phyloP scores from a whole-genome alignment of 92 coral and sea anemone species.

The Porites evermanni region DNA sequence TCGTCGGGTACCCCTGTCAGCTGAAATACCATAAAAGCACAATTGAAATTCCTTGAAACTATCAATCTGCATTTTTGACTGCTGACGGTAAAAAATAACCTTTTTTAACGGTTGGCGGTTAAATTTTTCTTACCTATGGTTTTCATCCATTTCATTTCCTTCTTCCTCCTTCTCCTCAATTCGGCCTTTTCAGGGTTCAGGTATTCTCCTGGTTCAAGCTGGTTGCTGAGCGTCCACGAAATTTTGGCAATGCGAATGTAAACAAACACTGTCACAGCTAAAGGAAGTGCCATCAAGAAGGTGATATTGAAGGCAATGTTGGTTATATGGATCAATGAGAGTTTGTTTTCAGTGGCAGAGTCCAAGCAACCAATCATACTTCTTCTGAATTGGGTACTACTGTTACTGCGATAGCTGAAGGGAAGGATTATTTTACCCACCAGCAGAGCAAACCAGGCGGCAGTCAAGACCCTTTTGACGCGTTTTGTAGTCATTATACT shows the following conservation, averaged over 20 bases:
- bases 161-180: conserved; percentile 1
- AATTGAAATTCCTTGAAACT: no score
- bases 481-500: conserved; percentile 59
- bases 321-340: background rate
- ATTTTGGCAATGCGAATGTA: conserved; percentile 46
- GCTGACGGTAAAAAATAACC: no score
- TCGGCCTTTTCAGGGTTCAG: conserved; percentile 6
- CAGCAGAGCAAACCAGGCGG: conserved; percentile 65
- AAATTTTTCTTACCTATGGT: conserved; percentile 35
- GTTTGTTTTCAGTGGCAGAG: background rate
- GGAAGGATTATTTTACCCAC: background rate
- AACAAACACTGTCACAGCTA: conserved; percentile 27
- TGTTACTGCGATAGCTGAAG: background rate
- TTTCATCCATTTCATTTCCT: conserved; percentile 62
- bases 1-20: no score
- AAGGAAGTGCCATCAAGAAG: conserved; percentile 23
- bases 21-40: no score
- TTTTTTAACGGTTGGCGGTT: no score
- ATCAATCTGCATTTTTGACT: no score
- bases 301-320: conserved; percentile 25
- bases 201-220: conserved; percentile 26
- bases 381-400: background rate
- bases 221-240: conserved; percentile 43
- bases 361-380: conserved; percentile 26
- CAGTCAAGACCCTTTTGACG: conserved; percentile 32